Evolutionary conservation across 2,797 vertebrate genomes (phyloP).

Genomic region (Notoglanidium macrostoma): DNA sequence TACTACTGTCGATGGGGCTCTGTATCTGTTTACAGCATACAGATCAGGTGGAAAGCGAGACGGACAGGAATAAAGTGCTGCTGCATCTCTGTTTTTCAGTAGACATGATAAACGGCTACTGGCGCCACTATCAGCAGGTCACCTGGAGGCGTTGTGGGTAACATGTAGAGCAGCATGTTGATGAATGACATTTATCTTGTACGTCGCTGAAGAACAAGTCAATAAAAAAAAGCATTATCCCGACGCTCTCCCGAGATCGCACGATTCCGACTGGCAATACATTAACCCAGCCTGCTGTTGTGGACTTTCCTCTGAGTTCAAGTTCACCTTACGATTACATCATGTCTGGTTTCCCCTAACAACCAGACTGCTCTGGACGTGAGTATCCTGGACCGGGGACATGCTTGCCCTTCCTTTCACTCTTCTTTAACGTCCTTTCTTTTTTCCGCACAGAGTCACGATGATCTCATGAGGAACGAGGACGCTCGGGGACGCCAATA

Average conservation of each 20-base stretch:
- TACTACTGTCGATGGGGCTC: neutral
- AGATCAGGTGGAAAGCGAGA: neutral
- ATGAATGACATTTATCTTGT: neutral
- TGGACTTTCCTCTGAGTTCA: constrained; percentile 67
- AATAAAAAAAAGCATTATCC: neutral
- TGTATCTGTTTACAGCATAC: neutral
- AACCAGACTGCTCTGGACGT: constrained; percentile 78
- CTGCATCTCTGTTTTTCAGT: neutral
- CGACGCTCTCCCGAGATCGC: neutral
- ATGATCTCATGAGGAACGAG: neutral
- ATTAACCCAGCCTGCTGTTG: constrained; percentile 51
- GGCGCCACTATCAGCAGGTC: neutral
- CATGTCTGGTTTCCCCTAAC: constrained; percentile 83
- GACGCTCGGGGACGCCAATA: neutral
- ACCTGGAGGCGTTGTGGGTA: neutral
- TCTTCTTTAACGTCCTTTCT: neutral
- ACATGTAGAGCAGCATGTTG: neutral
- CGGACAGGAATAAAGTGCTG: neutral
- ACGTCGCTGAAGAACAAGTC: neutral
- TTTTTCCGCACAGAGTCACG: neutral
- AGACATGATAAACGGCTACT: neutral
- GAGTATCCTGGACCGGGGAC: constrained; percentile 56
- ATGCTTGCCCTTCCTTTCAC: constrained; percentile 28
- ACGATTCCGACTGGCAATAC: constrained; percentile 33
- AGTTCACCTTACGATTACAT: constrained; percentile 77